phyloP scores from a whole-genome alignment of 2,797 vertebrate species.

The Hydrocynus forskahlii region DNA sequence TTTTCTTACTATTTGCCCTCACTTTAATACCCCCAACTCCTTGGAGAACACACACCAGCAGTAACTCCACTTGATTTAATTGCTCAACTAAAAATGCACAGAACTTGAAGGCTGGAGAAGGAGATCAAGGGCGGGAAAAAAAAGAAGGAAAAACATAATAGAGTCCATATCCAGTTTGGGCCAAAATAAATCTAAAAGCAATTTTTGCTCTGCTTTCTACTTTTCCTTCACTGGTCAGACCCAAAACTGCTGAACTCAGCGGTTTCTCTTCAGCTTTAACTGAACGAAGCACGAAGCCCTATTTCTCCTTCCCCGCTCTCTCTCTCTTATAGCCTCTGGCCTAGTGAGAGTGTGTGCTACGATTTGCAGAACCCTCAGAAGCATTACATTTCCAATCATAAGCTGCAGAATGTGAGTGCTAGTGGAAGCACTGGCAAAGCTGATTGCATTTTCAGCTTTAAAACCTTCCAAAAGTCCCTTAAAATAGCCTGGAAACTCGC shows the following conservation, averaged over 20 bases:
- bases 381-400: slow-evolving; percentile 50
- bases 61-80: slow-evolving; percentile 35
- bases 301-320: slow-evolving; percentile 36
- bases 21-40: slow-evolving; percentile 36
- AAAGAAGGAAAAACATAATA: slow-evolving; percentile 30
- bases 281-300: slow-evolving; percentile 35
- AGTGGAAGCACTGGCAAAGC: slow-evolving; percentile 30
- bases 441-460: slow-evolving; percentile 40
- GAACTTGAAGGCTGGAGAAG: slow-evolving; percentile 49
- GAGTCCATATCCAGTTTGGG: slow-evolving; percentile 63
- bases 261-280: slow-evolving; percentile 53
- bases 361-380: slow-evolving; percentile 41
- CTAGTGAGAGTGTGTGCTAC: slow-evolving; percentile 44
- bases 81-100: slow-evolving; percentile 57
- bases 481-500: slow-evolving; percentile 12
- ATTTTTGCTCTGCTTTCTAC: slow-evolving; percentile 55
- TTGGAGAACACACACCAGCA: slow-evolving; percentile 28
- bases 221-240: slow-evolving; percentile 63
- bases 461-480: neutral
- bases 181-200: slow-evolving; percentile 70
- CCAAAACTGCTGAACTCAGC: slow-evolving; percentile 75
- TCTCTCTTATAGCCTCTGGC: slow-evolving; percentile 46
- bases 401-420: slow-evolving; percentile 32
- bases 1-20: slow-evolving; percentile 43
- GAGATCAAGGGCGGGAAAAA: neutral